A percentile compares a stretch with the other conserved stretches of the same genome.
Evolutionary conservation across 2,797 vertebrate genomes (phyloP).

Genomic region (Chloroceryle inda): DNA sequence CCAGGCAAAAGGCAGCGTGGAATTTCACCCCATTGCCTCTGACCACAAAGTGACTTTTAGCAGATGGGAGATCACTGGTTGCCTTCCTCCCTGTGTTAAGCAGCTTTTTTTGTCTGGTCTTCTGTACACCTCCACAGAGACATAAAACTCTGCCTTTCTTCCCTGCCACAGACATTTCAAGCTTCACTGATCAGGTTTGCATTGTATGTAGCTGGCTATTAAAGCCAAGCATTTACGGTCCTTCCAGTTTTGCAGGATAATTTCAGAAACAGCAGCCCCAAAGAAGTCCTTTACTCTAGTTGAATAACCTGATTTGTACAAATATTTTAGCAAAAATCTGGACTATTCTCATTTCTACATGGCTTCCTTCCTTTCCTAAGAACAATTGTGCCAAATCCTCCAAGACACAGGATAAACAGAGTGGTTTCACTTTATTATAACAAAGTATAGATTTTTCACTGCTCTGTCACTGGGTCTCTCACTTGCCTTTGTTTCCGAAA

Average conservation of each 20-base stretch:
- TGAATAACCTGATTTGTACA: constrained; percentile 64
- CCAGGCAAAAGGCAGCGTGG: not conserved
- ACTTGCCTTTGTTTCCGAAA: not conserved
- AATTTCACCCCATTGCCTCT: not conserved
- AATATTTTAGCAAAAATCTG: constrained; percentile 52
- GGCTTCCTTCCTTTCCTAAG: constrained; percentile 5
- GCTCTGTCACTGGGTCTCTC: not conserved
- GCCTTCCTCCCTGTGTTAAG: not conserved
- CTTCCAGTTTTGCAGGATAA: constrained; percentile 72
- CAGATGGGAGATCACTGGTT: not conserved
- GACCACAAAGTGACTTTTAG: not conserved
- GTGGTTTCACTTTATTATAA: constrained; percentile 33
- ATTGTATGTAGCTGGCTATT: constrained; percentile 61
- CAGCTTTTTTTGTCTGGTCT: not conserved
- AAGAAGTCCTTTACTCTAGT: constrained; percentile 15
- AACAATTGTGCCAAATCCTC: constrained; percentile 19
- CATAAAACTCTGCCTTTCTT: constrained; percentile 54
- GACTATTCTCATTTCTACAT: not conserved
- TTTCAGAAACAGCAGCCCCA: constrained; percentile 45
- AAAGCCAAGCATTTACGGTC: constrained; percentile 57
- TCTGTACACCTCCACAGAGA: not conserved
- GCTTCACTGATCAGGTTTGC: constrained; percentile 62
- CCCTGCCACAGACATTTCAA: constrained; percentile 36
- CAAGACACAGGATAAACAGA: constrained; percentile 44
- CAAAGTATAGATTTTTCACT: constrained; percentile 11